Evolutionary conservation across 1,140 invertebrate species (phyloP), one percentile per base, ranked within the genome.

Genomic region (Prorops nasuta): DNA sequence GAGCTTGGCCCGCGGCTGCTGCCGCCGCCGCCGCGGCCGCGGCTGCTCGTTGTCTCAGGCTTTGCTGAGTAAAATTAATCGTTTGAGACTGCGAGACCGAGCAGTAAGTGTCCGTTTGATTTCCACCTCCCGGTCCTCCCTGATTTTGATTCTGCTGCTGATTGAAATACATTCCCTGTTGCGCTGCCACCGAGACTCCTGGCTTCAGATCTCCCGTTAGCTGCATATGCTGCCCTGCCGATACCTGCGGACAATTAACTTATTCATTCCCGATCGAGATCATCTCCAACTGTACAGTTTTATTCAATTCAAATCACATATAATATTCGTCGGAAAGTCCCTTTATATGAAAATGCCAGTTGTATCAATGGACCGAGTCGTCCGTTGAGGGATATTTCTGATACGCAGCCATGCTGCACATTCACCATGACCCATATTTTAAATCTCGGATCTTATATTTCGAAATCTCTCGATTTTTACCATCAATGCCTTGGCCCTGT

Each of bases 31-130:
- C 74, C 66, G 73, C 59, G 60, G 67, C 56, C 19, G 74, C 66
- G 16, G 74, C 66, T 34, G 79, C 78, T 35, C 80, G 59, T 51
- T 80, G 80, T 57, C 81, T 67, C 39, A 84, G 68, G 45, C 80
- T 83, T 53, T 90, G 88, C 65, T 91, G 89, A 4, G 86, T 86
- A 64, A 92, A 89, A 66, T 90, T 91, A 60, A 93, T 89, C 44
- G 87, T 89, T 73, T 90, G 88, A 37, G 86, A 86, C 74, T 90
- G 88, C 3, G 86, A 86, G 51, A 90, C 83, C 14, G 86, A 85
- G 46, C 75, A 79, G 64, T 86, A 86, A 8, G 83, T 81, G 51
- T 87, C 86, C 54, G 79, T 81, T 55, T 81, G 80, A 12, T 64
- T 60, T 7, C 60, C 61, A n/a, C 64, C 61, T 7, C 60, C 61